These are phyloP conservation scores for Danionella cerebrum DNA, from an alignment of 2,113 vertebrate genomes.

Conservation along the genomic window DNA sequence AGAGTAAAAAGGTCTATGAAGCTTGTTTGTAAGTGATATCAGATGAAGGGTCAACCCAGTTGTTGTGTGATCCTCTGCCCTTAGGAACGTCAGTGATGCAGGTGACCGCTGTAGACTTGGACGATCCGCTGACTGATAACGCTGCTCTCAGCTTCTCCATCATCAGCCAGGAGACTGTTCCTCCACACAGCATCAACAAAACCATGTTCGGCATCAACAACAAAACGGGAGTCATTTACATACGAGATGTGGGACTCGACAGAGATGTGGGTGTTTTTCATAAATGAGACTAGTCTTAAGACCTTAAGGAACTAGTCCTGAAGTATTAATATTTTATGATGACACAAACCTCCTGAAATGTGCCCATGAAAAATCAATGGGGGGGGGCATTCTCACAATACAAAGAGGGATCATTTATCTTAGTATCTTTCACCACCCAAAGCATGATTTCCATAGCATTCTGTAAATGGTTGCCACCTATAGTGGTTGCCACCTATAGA, in stretches of 20 bases:
- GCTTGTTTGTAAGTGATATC: not conserved
- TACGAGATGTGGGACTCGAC: slow-evolving; percentile 77
- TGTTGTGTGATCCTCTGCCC: not conserved
- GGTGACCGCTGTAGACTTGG: slow-evolving; percentile 75
- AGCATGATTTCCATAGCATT: too few species aligned
- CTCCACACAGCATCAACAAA: slow-evolving; percentile 54
- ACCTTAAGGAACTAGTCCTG: too few species aligned
- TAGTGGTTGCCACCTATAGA: too few species aligned
- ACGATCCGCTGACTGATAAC: slow-evolving; percentile 86
- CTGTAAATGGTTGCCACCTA: too few species aligned
- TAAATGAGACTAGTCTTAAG: too few species aligned
- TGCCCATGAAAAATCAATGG: too few species aligned
- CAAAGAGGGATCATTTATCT: too few species aligned
- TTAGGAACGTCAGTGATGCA: slow-evolving; percentile 81
- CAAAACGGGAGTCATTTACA: slow-evolving; percentile 79
- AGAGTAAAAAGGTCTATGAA: too few species aligned
- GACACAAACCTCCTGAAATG: too few species aligned
- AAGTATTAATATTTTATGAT: too few species aligned
- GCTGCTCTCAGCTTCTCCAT: slow-evolving; percentile 78
- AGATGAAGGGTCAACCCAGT: not conserved
- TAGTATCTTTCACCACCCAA: too few species aligned
- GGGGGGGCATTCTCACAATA: too few species aligned
- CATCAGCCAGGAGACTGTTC: slow-evolving; percentile 66
- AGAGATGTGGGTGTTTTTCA: slow-evolving; percentile 68
- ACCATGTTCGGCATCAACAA: slow-evolving; percentile 83